Conservation (phyloP, 2,888 invertebrate species). For the Perizoma affinitatum region DNA sequence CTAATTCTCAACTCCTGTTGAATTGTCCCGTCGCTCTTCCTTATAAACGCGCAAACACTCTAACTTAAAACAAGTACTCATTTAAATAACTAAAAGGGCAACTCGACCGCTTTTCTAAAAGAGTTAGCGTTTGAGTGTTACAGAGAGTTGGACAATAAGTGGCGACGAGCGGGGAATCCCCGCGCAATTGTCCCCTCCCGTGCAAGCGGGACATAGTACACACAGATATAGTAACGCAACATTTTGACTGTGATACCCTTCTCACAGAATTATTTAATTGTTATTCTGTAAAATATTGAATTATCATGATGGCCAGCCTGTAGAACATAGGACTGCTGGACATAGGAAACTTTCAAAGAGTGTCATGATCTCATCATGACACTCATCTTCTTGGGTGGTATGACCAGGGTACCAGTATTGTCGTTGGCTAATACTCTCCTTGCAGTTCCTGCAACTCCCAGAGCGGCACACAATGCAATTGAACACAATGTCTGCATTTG, state of each 20-base stretch:
- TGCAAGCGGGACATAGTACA: not conserved
- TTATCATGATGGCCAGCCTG: no score
- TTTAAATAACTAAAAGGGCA: constrained; percentile 16
- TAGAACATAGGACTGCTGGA: not conserved
- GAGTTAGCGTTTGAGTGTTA: constrained; percentile 1
- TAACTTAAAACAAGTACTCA: constrained; percentile 6
- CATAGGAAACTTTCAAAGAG: no score
- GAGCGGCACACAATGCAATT: no score
- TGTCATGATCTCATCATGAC: no score
- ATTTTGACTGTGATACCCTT: no score
- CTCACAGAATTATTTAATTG: no score
- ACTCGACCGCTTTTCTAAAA: not conserved
- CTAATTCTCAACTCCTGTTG: not conserved
- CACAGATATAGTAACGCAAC: not conserved
- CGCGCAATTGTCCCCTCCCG: not conserved
- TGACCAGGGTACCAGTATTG: no score
- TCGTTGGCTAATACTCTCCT: no score
- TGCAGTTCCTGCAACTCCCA: no score
- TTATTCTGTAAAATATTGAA: no score
- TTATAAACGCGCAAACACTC: not conserved
- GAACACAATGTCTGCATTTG: no score
- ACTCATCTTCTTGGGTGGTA: no score
- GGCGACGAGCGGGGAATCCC: not conserved
- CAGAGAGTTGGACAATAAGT: constrained; percentile 9
- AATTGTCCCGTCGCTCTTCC: not conserved